Conservation (phyloP, 2,888 invertebrate genomes). For the Nephrotoma guestfalica region DNA sequence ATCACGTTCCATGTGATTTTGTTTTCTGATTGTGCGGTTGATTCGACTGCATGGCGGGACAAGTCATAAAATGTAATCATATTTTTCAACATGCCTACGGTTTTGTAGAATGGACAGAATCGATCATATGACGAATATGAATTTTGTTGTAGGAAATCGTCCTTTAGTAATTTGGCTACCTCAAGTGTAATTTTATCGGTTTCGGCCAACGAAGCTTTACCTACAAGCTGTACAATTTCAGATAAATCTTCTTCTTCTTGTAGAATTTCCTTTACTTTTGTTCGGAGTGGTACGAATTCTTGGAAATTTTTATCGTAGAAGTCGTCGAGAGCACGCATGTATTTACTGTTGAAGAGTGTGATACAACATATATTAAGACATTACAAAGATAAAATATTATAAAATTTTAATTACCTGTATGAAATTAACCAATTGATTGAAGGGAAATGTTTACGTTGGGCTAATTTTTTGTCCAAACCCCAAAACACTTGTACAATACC, state of each 20-base stretch:
- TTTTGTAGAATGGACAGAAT: slow-evolving; percentile 99
- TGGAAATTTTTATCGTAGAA: slow-evolving; percentile 97
- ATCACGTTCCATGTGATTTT: slow-evolving; percentile 98
- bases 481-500: slow-evolving; percentile 99
- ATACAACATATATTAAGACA: slow-evolving; percentile 5
- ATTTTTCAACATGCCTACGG: slow-evolving; percentile 96
- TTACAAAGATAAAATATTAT: slow-evolving; percentile 2
- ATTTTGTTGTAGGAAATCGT: slow-evolving; percentile 99
- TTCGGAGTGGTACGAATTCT: slow-evolving; percentile 93
- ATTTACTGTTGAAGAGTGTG: slow-evolving; percentile 57
- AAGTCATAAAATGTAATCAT: slow-evolving; percentile 98
- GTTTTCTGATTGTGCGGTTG: slow-evolving; percentile 96
- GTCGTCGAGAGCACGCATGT: slow-evolving; percentile 95
- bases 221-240: slow-evolving; percentile 98
- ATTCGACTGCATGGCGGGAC: slow-evolving; percentile 94
- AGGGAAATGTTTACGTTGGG: slow-evolving; percentile 99
- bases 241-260: slow-evolving; percentile 99
- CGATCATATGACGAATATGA: slow-evolving; percentile 91
- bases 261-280: slow-evolving; percentile 87
- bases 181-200: slow-evolving; percentile 98
- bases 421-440: slow-evolving; percentile 99
- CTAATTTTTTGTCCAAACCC: slow-evolving; percentile 97
- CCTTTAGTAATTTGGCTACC: slow-evolving; percentile 94
- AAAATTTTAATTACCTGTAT: slow-evolving; percentile 42
- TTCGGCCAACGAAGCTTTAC: slow-evolving; percentile 97